A percentile compares a stretch with the other conserved stretches of the same genome.
Conservation (phyloP, 2,888 invertebrate genomes). For the Ophioninae sp. region DNA sequence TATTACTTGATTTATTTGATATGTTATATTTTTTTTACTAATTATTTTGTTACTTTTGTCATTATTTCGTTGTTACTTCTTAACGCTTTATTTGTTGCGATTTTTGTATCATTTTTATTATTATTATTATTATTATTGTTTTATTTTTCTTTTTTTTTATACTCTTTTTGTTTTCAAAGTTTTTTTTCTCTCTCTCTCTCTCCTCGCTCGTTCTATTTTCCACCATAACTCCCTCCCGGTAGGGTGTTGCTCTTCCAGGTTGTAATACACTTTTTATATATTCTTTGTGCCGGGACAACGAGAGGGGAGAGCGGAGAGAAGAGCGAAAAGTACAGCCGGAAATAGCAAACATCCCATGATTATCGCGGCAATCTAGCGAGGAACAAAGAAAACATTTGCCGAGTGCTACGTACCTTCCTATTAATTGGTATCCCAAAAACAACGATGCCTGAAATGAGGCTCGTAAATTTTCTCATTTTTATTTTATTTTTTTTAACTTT, state of each 20-base stretch:
- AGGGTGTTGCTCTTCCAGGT: slow-evolving; percentile 5
- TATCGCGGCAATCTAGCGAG: not conserved
- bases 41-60: too few species aligned
- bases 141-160: too few species aligned
- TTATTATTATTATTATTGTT: too few species aligned
- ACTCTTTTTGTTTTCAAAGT: too few species aligned
- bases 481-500: not conserved
- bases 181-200: not conserved
- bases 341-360: slow-evolving; percentile 30
- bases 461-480: too few species aligned
- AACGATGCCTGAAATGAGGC: not conserved
- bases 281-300: slow-evolving; percentile 8
- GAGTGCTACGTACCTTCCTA: not conserved
- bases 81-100: too few species aligned
- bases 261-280: slow-evolving; percentile 19
- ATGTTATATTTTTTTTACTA: too few species aligned
- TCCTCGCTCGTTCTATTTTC: too few species aligned
- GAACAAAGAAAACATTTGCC: slow-evolving; percentile 5
- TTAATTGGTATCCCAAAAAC: not conserved
- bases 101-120: too few species aligned
- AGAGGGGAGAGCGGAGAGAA: not conserved
- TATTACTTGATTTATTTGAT: too few species aligned
- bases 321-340: not conserved
- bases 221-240: not conserved
- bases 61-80: too few species aligned